phyloP scores from a whole-genome alignment of 2,888 invertebrate species.

The Lydus trimaculatus region DNA sequence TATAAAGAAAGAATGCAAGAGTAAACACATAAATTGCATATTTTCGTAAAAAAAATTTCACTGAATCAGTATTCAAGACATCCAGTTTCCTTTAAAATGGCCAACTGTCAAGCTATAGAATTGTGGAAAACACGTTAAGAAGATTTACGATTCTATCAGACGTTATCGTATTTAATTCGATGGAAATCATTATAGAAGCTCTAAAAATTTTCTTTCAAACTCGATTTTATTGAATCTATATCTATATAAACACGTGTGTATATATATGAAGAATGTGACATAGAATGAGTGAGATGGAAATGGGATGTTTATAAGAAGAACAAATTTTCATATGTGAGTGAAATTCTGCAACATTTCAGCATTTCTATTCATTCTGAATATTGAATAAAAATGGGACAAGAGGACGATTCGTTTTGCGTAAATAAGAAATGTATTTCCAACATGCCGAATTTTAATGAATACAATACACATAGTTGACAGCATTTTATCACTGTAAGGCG shows the following conservation, averaged over 20 bases:
- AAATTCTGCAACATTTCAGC: conserved; percentile 26
- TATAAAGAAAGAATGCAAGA: no score
- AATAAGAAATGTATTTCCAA: conserved; percentile 23
- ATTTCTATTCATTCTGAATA: conserved; percentile 31
- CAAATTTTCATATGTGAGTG: conserved; percentile 21
- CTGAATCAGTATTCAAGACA: neutral
- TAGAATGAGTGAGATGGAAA: neutral
- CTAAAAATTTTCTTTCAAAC: no score
- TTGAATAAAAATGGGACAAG: conserved; percentile 21
- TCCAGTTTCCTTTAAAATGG: neutral
- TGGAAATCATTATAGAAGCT: conserved; percentile 3
- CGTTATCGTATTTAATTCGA: conserved; percentile 20
- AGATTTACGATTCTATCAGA: conserved; percentile 20
- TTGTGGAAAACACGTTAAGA: conserved; percentile 13
- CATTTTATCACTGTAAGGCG: no score
- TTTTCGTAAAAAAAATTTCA: no score
- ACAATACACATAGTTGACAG: no score
- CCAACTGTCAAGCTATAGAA: neutral
- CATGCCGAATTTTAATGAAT: no score
- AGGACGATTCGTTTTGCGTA: conserved; percentile 26
- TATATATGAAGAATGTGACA: conserved; percentile 4
- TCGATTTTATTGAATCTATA: neutral
- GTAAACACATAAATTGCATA: no score
- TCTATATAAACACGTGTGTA: no score
- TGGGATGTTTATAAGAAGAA: conserved; percentile 10